phyloP scores from a whole-genome alignment of 2,888 invertebrate species.

The Tupiocoris notatus region DNA sequence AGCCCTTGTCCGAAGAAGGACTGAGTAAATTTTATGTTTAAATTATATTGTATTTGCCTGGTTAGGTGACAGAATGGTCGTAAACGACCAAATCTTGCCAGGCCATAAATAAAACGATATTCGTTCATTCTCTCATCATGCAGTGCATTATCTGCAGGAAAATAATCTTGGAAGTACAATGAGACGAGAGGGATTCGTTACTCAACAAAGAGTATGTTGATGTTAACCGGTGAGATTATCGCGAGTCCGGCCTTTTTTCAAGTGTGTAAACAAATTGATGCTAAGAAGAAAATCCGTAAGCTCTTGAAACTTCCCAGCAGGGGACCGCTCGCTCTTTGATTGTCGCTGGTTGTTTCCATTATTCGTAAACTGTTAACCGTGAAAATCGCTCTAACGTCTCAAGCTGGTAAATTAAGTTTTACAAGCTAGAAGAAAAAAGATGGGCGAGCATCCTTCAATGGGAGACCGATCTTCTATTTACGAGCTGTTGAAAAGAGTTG shows the following conservation, averaged over 20 bases:
- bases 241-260: background rate
- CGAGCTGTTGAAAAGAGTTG: conserved; percentile 15
- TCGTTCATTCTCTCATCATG: too few species aligned
- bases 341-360: too few species aligned
- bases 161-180: background rate
- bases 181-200: background rate
- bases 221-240: background rate
- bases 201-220: background rate
- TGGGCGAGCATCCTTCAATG: background rate
- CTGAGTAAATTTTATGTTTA: too few species aligned
- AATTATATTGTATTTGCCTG: too few species aligned
- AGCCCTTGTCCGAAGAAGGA: too few species aligned
- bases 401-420: conserved; percentile 9
- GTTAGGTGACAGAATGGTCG: too few species aligned
- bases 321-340: too few species aligned
- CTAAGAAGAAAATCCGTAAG: background rate
- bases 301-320: background rate
- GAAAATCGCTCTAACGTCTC: background rate
- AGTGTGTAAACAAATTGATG: background rate
- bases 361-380: background rate
- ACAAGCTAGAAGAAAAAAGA: background rate
- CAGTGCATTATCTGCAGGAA: too few species aligned
- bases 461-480: conserved; percentile 5
- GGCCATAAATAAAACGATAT: too few species aligned
- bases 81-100: too few species aligned